phyloP scores from a whole-genome alignment of 2,113 vertebrate species.

The Podocnemis expansa region DNA sequence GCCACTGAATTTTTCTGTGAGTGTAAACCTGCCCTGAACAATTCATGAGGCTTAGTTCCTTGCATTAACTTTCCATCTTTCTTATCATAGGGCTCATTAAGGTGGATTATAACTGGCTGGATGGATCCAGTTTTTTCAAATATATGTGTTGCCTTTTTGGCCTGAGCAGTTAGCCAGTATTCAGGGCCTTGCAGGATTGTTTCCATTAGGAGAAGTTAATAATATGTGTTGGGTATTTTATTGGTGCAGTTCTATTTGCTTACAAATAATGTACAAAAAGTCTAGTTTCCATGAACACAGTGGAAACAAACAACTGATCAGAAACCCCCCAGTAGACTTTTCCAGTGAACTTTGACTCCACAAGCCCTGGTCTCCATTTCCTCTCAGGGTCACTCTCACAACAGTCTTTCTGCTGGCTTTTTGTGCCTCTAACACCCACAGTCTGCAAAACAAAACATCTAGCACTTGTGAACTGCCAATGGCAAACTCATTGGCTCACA shows the following conservation, averaged over 20 bases:
- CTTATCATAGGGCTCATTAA: neutral
- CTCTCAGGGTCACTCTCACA: neutral
- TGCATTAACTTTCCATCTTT: neutral
- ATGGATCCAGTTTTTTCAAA: neutral
- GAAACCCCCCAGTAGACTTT: neutral
- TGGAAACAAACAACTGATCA: neutral
- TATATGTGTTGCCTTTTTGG: neutral
- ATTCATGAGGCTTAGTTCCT: neutral
- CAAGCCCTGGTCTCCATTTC: neutral
- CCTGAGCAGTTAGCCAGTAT: neutral
- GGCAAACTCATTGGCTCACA: neutral
- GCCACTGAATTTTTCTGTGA: too few relatives aligned
- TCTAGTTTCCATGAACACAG: neutral
- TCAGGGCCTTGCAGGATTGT: neutral
- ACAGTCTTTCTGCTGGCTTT: accelerated
- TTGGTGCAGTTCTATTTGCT: neutral
- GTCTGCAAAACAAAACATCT: neutral
- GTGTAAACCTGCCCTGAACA: neutral
- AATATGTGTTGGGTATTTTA: neutral
- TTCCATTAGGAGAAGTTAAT: neutral
- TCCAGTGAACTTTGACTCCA: neutral
- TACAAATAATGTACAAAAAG: neutral
- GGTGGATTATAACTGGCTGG: neutral
- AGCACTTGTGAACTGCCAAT: neutral
- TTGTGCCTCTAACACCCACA: neutral